Conservation (phyloP, 2,797 vertebrate species). For the Squalus acanthias region DNA sequence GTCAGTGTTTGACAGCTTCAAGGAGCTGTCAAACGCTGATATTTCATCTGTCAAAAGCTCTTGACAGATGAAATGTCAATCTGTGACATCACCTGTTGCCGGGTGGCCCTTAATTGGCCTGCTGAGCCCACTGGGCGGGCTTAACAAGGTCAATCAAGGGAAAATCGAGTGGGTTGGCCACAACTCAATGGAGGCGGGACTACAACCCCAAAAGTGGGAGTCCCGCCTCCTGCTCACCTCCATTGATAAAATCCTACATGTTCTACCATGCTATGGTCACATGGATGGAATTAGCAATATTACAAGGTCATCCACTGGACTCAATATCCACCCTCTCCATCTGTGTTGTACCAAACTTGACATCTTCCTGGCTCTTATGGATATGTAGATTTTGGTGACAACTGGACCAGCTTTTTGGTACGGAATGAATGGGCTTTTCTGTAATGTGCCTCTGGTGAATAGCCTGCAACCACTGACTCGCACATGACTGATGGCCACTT, state of each 20-base stretch:
- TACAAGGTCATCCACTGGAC: not conserved
- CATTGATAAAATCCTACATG: not conserved
- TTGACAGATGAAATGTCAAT: too few relatives aligned
- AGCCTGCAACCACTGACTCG: not conserved
- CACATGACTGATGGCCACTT: not conserved
- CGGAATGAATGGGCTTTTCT: not conserved
- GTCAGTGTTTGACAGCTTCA: too few relatives aligned
- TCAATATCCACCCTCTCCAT: not conserved
- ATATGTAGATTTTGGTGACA: not conserved
- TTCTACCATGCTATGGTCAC: not conserved
- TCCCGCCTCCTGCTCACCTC: too few relatives aligned
- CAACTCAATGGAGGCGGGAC: too few relatives aligned
- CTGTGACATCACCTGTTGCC: too few relatives aligned
- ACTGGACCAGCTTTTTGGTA: not conserved
- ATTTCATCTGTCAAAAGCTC: too few relatives aligned
- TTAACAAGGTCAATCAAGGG: too few relatives aligned
- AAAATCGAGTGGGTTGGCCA: too few relatives aligned
- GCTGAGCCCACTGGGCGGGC: too few relatives aligned
- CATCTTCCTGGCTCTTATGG: not conserved
- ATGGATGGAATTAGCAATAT: not conserved
- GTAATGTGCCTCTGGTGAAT: not conserved
- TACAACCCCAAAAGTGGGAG: too few relatives aligned
- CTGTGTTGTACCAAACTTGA: not conserved
- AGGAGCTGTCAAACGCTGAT: too few relatives aligned
- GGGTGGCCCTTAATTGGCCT: too few relatives aligned